Conservation (phyloP, 2,113 vertebrate genomes). For the Cygnus atratus region DNA sequence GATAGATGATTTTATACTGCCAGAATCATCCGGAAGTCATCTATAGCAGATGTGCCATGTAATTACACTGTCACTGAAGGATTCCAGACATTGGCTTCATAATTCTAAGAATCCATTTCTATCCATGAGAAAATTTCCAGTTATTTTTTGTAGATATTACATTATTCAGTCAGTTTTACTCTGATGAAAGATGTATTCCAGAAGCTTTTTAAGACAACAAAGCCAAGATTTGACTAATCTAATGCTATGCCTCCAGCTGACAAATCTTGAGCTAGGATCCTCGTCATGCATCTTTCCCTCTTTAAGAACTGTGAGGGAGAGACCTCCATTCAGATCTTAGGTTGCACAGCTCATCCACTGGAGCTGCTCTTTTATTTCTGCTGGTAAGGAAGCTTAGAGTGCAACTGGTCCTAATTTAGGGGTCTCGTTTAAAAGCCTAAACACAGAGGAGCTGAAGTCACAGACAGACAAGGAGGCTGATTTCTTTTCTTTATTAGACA, state of each 20-base stretch:
- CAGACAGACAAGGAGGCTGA: neutral
- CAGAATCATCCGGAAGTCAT: neutral
- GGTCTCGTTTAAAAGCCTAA: neutral
- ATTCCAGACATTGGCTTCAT: neutral
- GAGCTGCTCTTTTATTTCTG: neutral
- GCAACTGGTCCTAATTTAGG: neutral
- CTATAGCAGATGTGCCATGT: neutral
- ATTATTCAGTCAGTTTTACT: neutral
- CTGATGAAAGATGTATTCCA: neutral
- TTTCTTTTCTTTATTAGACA: conserved; percentile 5
- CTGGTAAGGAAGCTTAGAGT: neutral
- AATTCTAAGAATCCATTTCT: conserved; percentile 1
- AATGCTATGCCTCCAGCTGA: neutral
- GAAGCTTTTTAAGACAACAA: neutral
- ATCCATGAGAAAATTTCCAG: neutral
- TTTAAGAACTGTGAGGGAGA: neutral
- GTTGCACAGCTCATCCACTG: accelerated
- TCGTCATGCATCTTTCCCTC: neutral
- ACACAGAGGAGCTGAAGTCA: neutral
- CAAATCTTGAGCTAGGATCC: neutral
- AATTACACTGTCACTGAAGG: neutral
- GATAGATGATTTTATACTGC: neutral
- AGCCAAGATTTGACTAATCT: neutral
- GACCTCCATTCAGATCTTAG: neutral
- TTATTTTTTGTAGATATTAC: neutral